Percentiles rank a stretch among this genome's conserved stretches.
Evolutionary conservation across 1,140 invertebrate genomes (phyloP).

Genomic region (Lucilia cuprina): DNA sequence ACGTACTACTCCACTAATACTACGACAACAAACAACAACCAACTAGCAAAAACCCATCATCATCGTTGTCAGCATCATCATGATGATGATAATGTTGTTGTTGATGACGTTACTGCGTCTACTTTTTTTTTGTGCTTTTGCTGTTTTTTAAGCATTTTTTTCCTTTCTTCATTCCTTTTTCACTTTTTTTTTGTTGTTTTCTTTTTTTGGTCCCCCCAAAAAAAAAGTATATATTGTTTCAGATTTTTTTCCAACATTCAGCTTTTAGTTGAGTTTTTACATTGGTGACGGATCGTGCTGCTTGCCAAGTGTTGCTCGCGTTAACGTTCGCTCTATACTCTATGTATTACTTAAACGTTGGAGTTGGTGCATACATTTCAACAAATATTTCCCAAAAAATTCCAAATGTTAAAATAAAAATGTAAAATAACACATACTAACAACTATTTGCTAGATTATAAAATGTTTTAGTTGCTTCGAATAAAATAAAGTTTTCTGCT

Average conservation of each 20-base stretch:
- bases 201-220: slow-evolving; percentile 52
- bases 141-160: slow-evolving; percentile 25
- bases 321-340: slow-evolving; percentile 28
- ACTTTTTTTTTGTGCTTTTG: slow-evolving; percentile 28
- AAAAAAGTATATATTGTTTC: slow-evolving; percentile 62
- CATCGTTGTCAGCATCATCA: neutral
- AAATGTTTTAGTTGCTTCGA: neutral
- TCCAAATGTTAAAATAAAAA: neutral
- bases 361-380: neutral
- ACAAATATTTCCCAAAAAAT: neutral
- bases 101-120: slow-evolving; percentile 24
- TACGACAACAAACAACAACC: neutral
- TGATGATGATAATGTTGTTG: neutral
- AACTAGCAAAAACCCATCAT: neutral
- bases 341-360: neutral
- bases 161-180: slow-evolving; percentile 1
- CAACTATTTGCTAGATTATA: neutral
- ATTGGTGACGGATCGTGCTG: slow-evolving; percentile 63
- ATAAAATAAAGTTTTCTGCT: too few relatives aligned
- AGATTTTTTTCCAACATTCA: slow-evolving; percentile 62
- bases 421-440: neutral
- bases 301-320: slow-evolving; percentile 43
- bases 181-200: slow-evolving; percentile 26
- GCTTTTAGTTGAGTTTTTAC: slow-evolving; percentile 64
- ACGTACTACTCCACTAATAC: neutral